phyloP scores from a whole-genome alignment of 2,113 vertebrate genomes.

The human (Homo sapiens) region GRCh38 chr5:147084001-147084500 shows the following conservation, averaged over 20 bases:
- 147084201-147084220: neutral
- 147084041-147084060: neutral
- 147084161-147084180: neutral
- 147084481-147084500: slow-evolving; percentile 61
- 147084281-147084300: neutral
- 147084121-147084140: neutral
- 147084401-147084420: neutral
- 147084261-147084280: neutral
- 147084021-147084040: neutral
- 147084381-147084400: neutral
- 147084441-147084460: slow-evolving; percentile 43
- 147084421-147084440: neutral
- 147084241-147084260: neutral
- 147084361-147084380: neutral
- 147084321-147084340: neutral
- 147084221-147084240: neutral
- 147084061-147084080: neutral
- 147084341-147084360: neutral
- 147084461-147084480: slow-evolving; percentile 41
- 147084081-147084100: neutral
- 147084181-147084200: neutral
- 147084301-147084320: neutral
- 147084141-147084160: neutral
- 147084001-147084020: neutral
- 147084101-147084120: neutral